These are phyloP conservation scores for Chrysodeixis includens DNA, from an alignment of 2,888 invertebrate genomes.

Conservation along the genomic window DNA sequence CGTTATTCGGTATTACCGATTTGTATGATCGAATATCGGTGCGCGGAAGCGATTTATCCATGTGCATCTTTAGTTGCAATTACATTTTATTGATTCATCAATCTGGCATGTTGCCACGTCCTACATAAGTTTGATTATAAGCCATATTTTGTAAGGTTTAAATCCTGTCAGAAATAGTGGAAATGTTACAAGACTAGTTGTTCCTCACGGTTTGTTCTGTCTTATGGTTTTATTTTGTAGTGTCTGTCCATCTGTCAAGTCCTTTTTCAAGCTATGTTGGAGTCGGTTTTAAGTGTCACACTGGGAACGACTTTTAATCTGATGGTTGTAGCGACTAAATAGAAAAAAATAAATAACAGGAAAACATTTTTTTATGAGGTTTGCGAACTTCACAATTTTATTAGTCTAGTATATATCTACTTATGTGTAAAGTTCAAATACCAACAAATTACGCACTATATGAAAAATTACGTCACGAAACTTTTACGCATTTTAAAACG, in stretches of 20 bases:
- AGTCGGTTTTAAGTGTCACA: too few relatives aligned
- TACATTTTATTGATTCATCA: slow-evolving; percentile 73
- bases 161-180: slow-evolving; percentile 1
- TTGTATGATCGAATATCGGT: slow-evolving; percentile 45
- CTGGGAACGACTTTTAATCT: too few relatives aligned
- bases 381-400: too few relatives aligned
- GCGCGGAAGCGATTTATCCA: slow-evolving; percentile 58
- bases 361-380: too few relatives aligned
- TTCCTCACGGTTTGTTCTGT: background rate
- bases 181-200: background rate
- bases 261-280: too few relatives aligned
- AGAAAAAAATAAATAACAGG: too few relatives aligned
- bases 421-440: too few relatives aligned
- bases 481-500: background rate
- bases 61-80: slow-evolving; percentile 66
- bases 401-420: too few relatives aligned
- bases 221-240: background rate
- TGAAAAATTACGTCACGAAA: background rate
- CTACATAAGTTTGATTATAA: slow-evolving; percentile 39
- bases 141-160: slow-evolving; percentile 24
- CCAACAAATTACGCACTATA: too few relatives aligned
- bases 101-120: slow-evolving; percentile 57
- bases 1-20: slow-evolving; percentile 10
- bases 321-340: too few relatives aligned
- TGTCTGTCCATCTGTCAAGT: too few relatives aligned